phyloP scores from a whole-genome alignment of 2,113 vertebrate species.

The Brachyhypopomus occidentalis region DNA sequence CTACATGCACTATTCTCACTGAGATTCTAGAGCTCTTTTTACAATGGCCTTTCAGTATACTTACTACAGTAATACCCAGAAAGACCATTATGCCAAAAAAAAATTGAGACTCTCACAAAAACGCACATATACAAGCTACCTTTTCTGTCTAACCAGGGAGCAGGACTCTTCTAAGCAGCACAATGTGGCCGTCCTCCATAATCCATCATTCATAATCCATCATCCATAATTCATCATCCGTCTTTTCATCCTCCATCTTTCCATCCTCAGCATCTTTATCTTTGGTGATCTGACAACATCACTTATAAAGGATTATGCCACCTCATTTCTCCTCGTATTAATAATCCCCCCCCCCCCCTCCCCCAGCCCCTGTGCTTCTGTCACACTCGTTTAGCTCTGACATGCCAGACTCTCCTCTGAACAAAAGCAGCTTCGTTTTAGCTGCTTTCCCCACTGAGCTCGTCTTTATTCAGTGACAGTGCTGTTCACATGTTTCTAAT shows the following conservation, averaged over 20 bases:
- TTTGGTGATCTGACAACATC: constrained; percentile 32
- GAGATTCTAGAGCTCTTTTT: too few species aligned
- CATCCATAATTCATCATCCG: constrained; percentile 4
- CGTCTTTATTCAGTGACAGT: constrained; percentile 19
- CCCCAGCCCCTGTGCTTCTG: not conserved
- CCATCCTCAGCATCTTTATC: not conserved
- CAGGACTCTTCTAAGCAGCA: constrained; percentile 29
- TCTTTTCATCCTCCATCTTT: not conserved
- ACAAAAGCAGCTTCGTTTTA: not conserved
- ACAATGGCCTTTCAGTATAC: too few species aligned
- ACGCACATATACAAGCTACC: not conserved
- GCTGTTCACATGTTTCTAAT: constrained; percentile 39
- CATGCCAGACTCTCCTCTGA: constrained; percentile 9
- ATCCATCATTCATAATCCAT: not conserved
- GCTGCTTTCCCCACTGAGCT: not conserved
- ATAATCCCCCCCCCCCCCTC: not conserved
- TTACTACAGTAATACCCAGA: too few species aligned
- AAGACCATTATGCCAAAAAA: not conserved
- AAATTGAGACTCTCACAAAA: not conserved
- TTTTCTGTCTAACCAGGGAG: not conserved
- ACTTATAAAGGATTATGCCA: not conserved
- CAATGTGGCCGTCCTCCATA: constrained; percentile 8
- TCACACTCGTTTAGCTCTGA: constrained; percentile 21
- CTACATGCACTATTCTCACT: too few species aligned
- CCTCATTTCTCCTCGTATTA: not conserved